Conservation (phyloP, 2,888 invertebrate genomes). For the Tetranychus piercei region DNA sequence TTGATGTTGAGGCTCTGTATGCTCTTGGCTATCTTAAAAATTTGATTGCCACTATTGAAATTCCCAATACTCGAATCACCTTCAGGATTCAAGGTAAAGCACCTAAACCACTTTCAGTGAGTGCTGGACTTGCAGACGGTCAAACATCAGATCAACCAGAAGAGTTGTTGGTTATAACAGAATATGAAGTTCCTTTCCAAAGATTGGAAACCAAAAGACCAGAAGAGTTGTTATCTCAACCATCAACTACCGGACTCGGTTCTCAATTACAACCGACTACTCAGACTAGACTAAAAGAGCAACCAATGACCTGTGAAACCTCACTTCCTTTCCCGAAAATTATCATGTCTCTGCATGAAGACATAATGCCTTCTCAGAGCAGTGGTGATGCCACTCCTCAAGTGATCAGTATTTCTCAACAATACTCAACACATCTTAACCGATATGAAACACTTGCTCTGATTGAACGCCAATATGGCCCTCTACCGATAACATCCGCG, state of each 20-base stretch:
- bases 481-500: background rate
- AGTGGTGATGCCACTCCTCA: background rate
- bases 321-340: background rate
- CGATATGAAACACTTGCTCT: conserved; percentile 2
- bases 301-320: background rate
- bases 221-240: background rate
- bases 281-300: too few relatives aligned
- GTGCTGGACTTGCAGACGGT: background rate
- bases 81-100: background rate
- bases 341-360: background rate
- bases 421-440: background rate
- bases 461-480: background rate
- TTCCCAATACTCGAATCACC: background rate
- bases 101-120: background rate
- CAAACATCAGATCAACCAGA: background rate
- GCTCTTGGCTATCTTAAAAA: conserved; percentile 3
- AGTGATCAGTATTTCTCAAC: background rate
- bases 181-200: conserved; percentile 2
- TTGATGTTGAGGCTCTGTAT: background rate
- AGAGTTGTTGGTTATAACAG: background rate
- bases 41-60: background rate
- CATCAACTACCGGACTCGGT: background rate
- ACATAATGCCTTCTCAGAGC: background rate
- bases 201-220: background rate
- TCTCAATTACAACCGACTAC: background rate